Evolutionary conservation across 2,797 vertebrate genomes (phyloP), one percentile per base, ranked within the genome.

Genomic region (Helarctos malayanus): DNA sequence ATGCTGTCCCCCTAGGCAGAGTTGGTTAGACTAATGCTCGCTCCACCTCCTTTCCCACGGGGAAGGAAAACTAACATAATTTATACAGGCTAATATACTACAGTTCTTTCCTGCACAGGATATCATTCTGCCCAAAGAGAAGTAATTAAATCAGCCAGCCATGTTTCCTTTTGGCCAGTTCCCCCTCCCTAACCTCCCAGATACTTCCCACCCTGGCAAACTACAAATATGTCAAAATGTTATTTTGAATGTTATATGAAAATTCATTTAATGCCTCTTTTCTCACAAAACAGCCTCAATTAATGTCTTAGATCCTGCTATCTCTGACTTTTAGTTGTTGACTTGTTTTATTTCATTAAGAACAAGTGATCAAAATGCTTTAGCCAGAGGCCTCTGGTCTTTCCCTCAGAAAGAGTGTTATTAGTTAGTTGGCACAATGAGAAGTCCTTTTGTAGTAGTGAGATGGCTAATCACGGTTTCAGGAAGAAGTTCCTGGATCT

Each of bases 331-430:
- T 35, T 21, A 89, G 61, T 91, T 91, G 80, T 71, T 91, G 65
- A 38, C 45, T 92, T 92, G n/a, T 84, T 95, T 91, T 85, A 79
- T 97, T 96, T 91, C 49, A 75, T 92, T 96, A 95, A 92, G 19
- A 97, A 29, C 69, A 88, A 71, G 29, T 96, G 63, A 94, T 93
- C 79, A 92, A 79, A 95, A 54, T 45, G 47, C 95, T 96, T 76
- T 41, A 41, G 63, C 73, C 35, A 79, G 21, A 94, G 68, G 27
- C 45, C 82, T 91, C 76, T 54, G 7, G 15, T 91, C 41, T 73
- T 86, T 68, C 38, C 52, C 29, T 90, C 19, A 82, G 90, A 96
- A 91, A 23, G 2, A 75, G 18, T 65, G 27, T 91, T 93, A 45
- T 85, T 97, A 94, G 94, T 96, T 95, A 95, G 41, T 18, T 96